Percentiles rank a stretch among this genome's conserved stretches.
Evolutionary conservation across 2,888 invertebrate genomes (phyloP).

Genomic region (Cremastinae sp.): DNA sequence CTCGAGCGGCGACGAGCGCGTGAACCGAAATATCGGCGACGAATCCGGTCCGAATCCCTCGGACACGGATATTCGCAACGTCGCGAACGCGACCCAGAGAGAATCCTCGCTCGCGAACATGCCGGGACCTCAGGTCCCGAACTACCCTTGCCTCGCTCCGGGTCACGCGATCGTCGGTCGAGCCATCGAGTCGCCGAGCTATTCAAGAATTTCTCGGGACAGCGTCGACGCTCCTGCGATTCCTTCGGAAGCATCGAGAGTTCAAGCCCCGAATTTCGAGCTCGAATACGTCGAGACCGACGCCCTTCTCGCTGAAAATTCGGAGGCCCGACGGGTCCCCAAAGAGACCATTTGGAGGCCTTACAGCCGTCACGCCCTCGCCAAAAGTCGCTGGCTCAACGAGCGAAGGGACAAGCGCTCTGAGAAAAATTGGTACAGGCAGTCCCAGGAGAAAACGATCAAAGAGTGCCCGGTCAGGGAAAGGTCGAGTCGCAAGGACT

Average conservation of each 20-base stretch:
- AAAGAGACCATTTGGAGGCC: conserved; percentile 50
- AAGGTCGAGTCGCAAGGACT: conserved; percentile 48
- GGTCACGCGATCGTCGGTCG: conserved; percentile 6
- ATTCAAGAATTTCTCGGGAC: conserved; percentile 10
- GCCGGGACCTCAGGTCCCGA: conserved; percentile 61
- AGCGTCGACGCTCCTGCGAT: conserved; percentile 17
- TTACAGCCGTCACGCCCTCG: conserved; percentile 41
- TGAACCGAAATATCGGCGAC: conserved; percentile 31
- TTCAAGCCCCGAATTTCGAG: conserved; percentile 55
- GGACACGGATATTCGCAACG: conserved; percentile 49
- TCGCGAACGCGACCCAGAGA: conserved; percentile 23
- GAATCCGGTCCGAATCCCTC: conserved; percentile 25
- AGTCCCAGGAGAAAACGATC: conserved; percentile 33
- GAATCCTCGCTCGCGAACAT: conserved; percentile 51
- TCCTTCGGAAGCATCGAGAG: conserved; percentile 35
- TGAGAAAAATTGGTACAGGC: conserved; percentile 55
- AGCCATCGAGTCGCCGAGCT: neutral
- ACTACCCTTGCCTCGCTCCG: conserved; percentile 17
- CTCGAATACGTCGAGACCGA: conserved; percentile 66
- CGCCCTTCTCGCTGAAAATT: conserved; percentile 60
- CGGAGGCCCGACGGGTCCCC: neutral
- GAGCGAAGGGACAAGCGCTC: conserved; percentile 33
- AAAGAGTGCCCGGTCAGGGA: conserved; percentile 39
- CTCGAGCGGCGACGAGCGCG: neutral
- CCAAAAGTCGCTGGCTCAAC: conserved; percentile 50